phyloP scores from a whole-genome alignment of 2,797 vertebrate genomes.

The Pyrocephalus nanus region DNA sequence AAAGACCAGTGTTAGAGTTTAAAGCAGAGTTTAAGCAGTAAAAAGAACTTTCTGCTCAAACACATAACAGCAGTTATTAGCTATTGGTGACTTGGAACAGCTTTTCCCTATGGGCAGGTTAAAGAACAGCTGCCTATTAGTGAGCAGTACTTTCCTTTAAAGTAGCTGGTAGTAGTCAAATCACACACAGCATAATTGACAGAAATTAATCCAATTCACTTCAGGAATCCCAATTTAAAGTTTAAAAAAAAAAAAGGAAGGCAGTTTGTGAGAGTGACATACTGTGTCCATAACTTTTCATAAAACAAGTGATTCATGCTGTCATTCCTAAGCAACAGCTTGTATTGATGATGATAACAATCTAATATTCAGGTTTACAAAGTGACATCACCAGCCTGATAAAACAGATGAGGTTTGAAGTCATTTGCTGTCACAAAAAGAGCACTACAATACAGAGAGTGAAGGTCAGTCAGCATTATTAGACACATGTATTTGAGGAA shows the following conservation, averaged over 20 bases:
- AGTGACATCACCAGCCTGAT: background rate
- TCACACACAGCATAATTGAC: background rate
- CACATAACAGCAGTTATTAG: background rate
- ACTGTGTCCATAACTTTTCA: background rate
- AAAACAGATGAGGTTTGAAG: background rate
- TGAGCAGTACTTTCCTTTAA: background rate
- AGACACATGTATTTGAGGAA: background rate
- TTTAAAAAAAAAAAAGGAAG: background rate
- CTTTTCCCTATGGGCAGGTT: background rate
- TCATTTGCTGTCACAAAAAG: background rate
- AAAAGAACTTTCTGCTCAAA: background rate
- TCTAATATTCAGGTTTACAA: background rate
- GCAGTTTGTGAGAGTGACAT: background rate
- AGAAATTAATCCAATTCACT: background rate
- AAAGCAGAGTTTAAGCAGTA: background rate
- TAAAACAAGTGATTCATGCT: background rate
- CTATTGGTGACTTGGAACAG: background rate
- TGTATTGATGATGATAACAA: background rate
- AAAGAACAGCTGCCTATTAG: background rate
- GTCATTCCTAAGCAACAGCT: background rate
- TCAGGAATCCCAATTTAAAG: background rate
- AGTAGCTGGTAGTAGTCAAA: background rate
- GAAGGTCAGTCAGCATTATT: background rate
- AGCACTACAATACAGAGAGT: background rate
- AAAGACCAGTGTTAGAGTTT: background rate